These are phyloP conservation scores for Patella ulyssiponensis DNA, from an alignment of 2,888 invertebrate genomes.

Conservation along the genomic window DNA sequence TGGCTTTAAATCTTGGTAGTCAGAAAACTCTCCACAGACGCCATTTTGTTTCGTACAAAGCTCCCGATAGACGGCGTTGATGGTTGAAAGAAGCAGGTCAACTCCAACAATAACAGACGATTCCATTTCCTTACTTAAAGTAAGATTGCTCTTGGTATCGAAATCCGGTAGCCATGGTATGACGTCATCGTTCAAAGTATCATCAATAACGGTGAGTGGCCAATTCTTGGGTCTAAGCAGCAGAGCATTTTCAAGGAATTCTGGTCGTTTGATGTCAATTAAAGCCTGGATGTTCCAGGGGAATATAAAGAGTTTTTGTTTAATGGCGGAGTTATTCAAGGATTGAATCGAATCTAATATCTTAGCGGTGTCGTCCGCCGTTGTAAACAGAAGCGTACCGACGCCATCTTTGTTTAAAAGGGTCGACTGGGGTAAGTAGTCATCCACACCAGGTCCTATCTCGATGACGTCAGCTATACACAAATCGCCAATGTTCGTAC, in stretches of 20 bases:
- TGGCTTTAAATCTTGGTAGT: slow-evolving; percentile 1
- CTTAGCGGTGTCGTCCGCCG: slow-evolving; percentile 23
- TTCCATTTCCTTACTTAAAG: slow-evolving; percentile 5
- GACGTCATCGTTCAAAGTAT: slow-evolving; percentile 1
- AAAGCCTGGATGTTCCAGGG: slow-evolving; percentile 36
- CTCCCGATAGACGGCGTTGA: slow-evolving; percentile 21
- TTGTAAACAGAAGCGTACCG: slow-evolving; percentile 37
- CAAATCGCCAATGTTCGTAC: background rate
- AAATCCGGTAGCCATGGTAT: slow-evolving; percentile 30
- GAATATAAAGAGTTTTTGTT: slow-evolving; percentile 34
- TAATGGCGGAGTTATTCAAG: background rate
- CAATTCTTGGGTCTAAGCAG: slow-evolving; percentile 15
- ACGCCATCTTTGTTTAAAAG: background rate
- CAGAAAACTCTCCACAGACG: slow-evolving; percentile 15
- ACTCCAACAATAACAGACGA: slow-evolving; percentile 20
- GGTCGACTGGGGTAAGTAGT: background rate
- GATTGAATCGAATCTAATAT: slow-evolving; percentile 19
- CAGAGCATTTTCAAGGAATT: slow-evolving; percentile 17
- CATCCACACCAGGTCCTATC: background rate
- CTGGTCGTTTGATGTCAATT: background rate
- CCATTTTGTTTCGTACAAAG: slow-evolving; percentile 26
- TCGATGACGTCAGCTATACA: slow-evolving; percentile 19
- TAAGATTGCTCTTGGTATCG: background rate
- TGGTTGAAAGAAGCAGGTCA: slow-evolving; percentile 16
- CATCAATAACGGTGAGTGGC: slow-evolving; percentile 3